Percentiles rank a stretch among this genome's conserved stretches.
phyloP scores from a whole-genome alignment of 2,888 invertebrate genomes.

The Thereva nobilitata region DNA sequence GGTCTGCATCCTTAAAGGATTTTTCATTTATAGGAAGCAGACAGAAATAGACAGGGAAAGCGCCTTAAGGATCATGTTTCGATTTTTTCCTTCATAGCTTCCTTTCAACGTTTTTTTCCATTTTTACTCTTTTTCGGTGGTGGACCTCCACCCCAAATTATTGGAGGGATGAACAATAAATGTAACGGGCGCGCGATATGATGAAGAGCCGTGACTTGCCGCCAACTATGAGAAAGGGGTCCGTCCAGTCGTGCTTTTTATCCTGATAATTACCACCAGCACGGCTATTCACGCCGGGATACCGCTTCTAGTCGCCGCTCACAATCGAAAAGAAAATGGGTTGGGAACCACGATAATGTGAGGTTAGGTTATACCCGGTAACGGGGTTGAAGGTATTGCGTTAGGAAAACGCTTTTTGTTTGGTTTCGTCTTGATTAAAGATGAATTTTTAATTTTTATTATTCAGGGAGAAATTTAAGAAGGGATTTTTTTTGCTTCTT shows the following conservation, averaged over 20 bases:
- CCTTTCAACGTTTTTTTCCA: not conserved
- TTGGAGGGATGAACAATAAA: conserved; percentile 2
- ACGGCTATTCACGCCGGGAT: not conserved
- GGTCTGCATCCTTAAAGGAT: conserved; percentile 16
- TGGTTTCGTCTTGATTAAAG: conserved; percentile 11
- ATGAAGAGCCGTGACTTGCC: conserved; percentile 14
- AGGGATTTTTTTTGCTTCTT: too few species aligned
- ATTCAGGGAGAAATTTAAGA: not conserved
- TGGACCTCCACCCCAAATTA: conserved; percentile 3
- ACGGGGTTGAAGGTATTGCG: too few species aligned
- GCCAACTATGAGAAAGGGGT: not conserved
- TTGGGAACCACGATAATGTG: too few species aligned
- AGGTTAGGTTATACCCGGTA: too few species aligned
- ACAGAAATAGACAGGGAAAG: conserved; percentile 15
- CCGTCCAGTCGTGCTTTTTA: not conserved
- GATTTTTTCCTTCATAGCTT: conserved; percentile 1
- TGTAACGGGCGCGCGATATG: not conserved
- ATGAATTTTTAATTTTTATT: conserved; percentile 20
- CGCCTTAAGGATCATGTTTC: conserved; percentile 19
- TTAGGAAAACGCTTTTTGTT: not conserved
- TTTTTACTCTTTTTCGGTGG: conserved; percentile 9
- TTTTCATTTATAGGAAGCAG: conserved; percentile 1
- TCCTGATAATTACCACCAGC: conserved; percentile 17
- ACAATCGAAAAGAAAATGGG: too few species aligned
- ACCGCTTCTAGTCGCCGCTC: too few species aligned